A percentile compares a stretch with the other conserved stretches of the same genome.
These are phyloP conservation scores for Lamellibrachia columna DNA, from an alignment of 2,888 invertebrate species.

Conservation along the genomic window DNA sequence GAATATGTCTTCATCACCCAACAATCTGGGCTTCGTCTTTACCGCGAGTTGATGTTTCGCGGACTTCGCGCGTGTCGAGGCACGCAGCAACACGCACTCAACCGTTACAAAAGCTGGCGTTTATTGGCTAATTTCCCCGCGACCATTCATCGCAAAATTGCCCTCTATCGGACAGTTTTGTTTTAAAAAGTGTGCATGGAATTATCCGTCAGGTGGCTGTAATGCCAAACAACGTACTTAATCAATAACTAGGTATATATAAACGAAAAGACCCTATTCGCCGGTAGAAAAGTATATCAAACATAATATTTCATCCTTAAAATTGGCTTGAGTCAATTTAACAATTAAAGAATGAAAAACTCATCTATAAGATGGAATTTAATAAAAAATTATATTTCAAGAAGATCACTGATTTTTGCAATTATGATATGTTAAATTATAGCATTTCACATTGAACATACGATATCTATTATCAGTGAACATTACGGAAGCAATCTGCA, in stretches of 20 bases:
- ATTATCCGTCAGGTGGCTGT: constrained; percentile 1
- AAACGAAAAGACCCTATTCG: neutral
- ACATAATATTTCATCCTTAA: too few species aligned
- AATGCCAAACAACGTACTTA: neutral
- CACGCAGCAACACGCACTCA: constrained; percentile 16
- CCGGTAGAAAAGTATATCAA: too few species aligned
- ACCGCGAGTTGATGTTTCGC: constrained; percentile 9
- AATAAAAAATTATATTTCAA: too few species aligned
- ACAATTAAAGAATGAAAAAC: too few species aligned
- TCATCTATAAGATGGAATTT: too few species aligned
- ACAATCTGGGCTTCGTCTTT: constrained; percentile 6
- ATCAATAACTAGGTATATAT: neutral
- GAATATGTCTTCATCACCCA: constrained; percentile 3
- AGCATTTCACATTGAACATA: too few species aligned
- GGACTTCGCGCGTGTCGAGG: neutral
- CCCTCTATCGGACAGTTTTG: neutral
- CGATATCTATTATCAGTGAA: too few species aligned
- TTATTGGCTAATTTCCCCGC: neutral
- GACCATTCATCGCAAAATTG: neutral
- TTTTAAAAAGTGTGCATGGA: neutral
- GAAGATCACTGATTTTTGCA: too few species aligned
- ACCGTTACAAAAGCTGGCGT: neutral
- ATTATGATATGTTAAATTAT: too few species aligned
- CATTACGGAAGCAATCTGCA: too few species aligned
- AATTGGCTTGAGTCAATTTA: too few species aligned